Evolutionary conservation across 23 tunicate genomes (phyloP), one percentile per base, ranked within the genome.

Genomic region (Corella eumyota): DNA sequence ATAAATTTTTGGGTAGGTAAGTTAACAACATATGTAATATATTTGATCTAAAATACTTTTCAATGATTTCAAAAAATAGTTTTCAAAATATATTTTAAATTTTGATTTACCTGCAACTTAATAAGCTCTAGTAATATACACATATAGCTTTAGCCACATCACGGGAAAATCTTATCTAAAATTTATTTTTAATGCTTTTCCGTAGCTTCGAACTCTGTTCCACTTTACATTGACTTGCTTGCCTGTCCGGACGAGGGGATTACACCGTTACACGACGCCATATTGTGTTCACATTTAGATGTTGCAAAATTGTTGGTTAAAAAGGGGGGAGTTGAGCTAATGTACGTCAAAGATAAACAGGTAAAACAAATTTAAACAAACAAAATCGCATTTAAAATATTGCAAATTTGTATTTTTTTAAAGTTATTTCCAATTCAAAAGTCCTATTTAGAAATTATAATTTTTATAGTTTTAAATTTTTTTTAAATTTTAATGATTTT

Each of bases 211-310:
- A 19, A 19, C 11, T 5, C 57, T 17, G 78, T 78, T 17, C 40
- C 66, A 17, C 76, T 64, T 13, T 64, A 27, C 35, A 78, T 88
- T 56, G 96, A 88, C 63, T 48, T 88, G 6, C 64, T 71, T 22
- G 36, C 73, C 24, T 88, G 88, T 72, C 96, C 96, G 20, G 66
- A 66, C 13, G 78, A 79, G 33, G 88, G 83, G 30, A 61, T 37
- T 23, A 88, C 96, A n/a, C 96, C 96, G 0, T 62, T 88, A 4
- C 96, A 88, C 38, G 88, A 88, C 50, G 78, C 96, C 5, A 69
- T 88, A 1, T 46, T 25, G 1, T 72, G 73, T 67, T 77, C 62
- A 7, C 88, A 79, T 50, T 6, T 78, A 9, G 72, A 78, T 2
- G 54, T 88, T 1, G 96, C 81, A 0, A 40, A 61, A 19, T 7